These are phyloP conservation scores for Pachycephala philippinensis DNA, from an alignment of 2,113 vertebrate species.

Conservation along the genomic window DNA sequence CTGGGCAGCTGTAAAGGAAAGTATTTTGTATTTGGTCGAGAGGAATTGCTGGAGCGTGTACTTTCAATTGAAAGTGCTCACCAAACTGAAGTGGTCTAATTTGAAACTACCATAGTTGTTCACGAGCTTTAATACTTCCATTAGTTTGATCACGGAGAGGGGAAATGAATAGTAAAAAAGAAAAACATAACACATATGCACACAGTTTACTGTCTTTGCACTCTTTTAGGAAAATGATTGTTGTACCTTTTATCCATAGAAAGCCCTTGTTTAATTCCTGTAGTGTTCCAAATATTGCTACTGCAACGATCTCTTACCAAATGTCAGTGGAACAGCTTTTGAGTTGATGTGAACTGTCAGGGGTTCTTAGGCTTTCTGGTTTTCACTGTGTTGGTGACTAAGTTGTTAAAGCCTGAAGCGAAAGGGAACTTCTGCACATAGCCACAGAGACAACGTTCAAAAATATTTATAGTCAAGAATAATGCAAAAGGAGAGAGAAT, in stretches of 20 bases:
- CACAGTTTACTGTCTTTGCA: not conserved
- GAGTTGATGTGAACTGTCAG: not conserved
- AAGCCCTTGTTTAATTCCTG: not conserved
- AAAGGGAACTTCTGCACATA: not conserved
- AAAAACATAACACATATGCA: not conserved
- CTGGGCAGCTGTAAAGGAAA: constrained; percentile 60
- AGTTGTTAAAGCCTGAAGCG: not conserved
- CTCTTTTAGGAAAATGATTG: not conserved
- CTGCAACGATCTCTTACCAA: not conserved
- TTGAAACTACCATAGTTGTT: not conserved
- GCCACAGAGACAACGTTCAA: not conserved
- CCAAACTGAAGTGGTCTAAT: not conserved
- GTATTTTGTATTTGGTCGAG: constrained; percentile 3
- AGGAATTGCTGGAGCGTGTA: constrained; percentile 6
- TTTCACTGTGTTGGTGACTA: not conserved
- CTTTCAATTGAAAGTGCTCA: constrained; percentile 13
- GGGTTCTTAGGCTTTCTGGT: not conserved
- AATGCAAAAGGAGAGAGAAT: not conserved
- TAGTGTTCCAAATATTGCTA: not conserved
- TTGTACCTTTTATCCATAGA: not conserved
- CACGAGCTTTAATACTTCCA: not conserved
- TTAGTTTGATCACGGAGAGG: not conserved
- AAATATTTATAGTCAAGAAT: not conserved
- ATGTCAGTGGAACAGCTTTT: not conserved
- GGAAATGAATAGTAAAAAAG: not conserved